A percentile compares a stretch with the other conserved stretches of the same genome.
Evolutionary conservation across 2,888 invertebrate genomes (phyloP).

Genomic region (Sceliomorpha sp.): DNA sequence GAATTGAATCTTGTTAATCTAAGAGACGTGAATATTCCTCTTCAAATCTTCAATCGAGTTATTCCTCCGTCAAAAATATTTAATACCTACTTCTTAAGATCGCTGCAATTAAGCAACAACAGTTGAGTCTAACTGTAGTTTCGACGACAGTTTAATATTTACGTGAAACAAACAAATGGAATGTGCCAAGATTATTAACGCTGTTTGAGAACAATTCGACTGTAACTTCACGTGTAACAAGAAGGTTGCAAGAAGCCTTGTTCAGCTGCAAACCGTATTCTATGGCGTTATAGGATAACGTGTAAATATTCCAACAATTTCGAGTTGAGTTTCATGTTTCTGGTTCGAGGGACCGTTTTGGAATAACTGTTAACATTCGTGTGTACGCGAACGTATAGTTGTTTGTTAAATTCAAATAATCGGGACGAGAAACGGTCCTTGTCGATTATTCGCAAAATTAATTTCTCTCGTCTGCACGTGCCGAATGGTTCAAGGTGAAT

Average conservation of each 20-base stretch:
- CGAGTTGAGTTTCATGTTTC: constrained; percentile 29
- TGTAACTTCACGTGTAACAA: constrained; percentile 18
- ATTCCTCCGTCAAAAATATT: too few species aligned
- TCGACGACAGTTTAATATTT: neutral
- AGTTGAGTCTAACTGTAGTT: neutral
- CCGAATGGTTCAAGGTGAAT: constrained; percentile 40
- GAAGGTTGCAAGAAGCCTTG: constrained; percentile 18
- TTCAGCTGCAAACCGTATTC: constrained; percentile 21
- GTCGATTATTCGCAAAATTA: constrained; percentile 75
- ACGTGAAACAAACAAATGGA: neutral
- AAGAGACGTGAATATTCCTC: too few species aligned
- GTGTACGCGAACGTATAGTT: constrained; percentile 38
- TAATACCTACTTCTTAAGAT: too few species aligned
- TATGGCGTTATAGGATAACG: constrained; percentile 11
- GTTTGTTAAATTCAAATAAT: constrained; percentile 75
- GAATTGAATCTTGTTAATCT: too few species aligned
- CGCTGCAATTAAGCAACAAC: neutral
- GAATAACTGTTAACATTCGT: constrained; percentile 36
- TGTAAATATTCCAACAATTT: constrained; percentile 49
- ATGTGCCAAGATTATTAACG: constrained; percentile 15
- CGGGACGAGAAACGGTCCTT: constrained; percentile 53
- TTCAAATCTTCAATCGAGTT: too few species aligned
- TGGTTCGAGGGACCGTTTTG: constrained; percentile 30
- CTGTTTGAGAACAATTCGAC: constrained; percentile 24
- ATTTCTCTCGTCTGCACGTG: constrained; percentile 63